Evolutionary conservation across 37 sponge, comb jelly and placozoan genomes (phyloP), one percentile per base, ranked within the genome.

Genomic region (Amphimedon queenslandica): DNA sequence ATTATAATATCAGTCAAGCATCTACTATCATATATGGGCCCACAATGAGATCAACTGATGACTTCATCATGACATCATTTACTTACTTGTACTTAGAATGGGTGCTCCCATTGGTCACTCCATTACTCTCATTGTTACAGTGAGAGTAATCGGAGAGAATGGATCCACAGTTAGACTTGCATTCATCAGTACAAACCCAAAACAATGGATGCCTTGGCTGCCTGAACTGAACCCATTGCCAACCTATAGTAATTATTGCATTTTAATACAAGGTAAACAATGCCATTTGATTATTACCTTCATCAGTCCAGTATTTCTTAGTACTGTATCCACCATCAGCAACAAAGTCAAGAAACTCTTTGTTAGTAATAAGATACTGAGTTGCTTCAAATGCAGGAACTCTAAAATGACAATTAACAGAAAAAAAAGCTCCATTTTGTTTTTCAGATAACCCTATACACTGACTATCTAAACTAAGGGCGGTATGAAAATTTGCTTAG

Each of bases 291-390:
- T n/a, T n/a, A n/a, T 20, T 70, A 82, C 88, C 95, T 81, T 94
- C 92, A n/a, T 87, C 85, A 21, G 84, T 94, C 95, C 95, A 94
- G 27, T 80, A 58, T 28, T 86, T 84, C 39, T 55, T 76, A 16
- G 37, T 71, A 39, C 79, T 55, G 58, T 94, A 94, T 33, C 85
- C 95, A 23, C 88, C 81, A 67, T 57, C 77, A 18, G 86, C 29
- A 2, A 94, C 95, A 78, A 94, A 94, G 64, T 83, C 76, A 27
- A 83, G 61, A 64, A 94, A 94, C 57, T 94, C 92, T 42, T 71
- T 28, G 67, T 94, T 94, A 21, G 88, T 90, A 20, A 90, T 58
- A 3, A 80, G 68, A 53, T 87, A 94, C 73, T 89, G 67, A 58
- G 65, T 66, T 6, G 76, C 92, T 36, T 94, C 84, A 83, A 94